These are phyloP conservation scores for Cheiracanthium punctorium DNA, from an alignment of 2,888 invertebrate genomes.

Conservation along the genomic window DNA sequence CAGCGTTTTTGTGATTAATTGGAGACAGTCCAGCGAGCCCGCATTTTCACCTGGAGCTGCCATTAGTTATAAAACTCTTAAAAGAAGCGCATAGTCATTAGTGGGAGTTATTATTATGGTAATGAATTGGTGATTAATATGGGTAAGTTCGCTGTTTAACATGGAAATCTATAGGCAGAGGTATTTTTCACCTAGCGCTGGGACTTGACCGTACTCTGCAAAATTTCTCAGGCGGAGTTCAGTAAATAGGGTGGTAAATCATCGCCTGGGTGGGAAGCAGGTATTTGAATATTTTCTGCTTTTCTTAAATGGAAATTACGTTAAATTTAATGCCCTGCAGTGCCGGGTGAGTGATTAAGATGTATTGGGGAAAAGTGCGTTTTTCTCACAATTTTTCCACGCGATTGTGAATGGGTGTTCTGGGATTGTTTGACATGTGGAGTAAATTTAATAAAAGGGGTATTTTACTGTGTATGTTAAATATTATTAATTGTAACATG, in stretches of 20 bases:
- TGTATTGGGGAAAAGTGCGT: not conserved
- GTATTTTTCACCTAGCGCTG: conserved; percentile 56
- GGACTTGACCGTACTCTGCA: not conserved
- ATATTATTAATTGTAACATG: too few species aligned
- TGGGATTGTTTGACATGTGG: too few species aligned
- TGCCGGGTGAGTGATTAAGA: not conserved
- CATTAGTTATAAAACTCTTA: conserved; percentile 51
- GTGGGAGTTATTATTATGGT: conserved; percentile 67
- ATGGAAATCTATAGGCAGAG: conserved; percentile 54
- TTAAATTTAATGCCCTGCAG: not conserved
- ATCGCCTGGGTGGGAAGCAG: conserved; percentile 24
- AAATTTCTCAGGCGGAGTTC: conserved; percentile 32
- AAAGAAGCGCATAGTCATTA: conserved; percentile 50
- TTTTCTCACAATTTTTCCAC: not conserved
- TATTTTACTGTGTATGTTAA: too few species aligned
- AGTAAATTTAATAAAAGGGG: too few species aligned
- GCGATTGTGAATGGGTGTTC: not conserved
- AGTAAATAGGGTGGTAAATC: conserved; percentile 47
- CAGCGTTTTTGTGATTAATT: conserved; percentile 67
- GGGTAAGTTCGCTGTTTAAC: conserved; percentile 26
- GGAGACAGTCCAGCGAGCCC: conserved; percentile 42
- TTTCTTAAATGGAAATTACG: not conserved
- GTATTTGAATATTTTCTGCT: conserved; percentile 3
- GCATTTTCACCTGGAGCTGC: conserved; percentile 22
- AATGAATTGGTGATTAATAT: conserved; percentile 70